Percentiles rank a stretch among this genome's conserved stretches.
Evolutionary conservation across 1,140 invertebrate genomes (phyloP).

Genomic region (Ostrea edulis): DNA sequence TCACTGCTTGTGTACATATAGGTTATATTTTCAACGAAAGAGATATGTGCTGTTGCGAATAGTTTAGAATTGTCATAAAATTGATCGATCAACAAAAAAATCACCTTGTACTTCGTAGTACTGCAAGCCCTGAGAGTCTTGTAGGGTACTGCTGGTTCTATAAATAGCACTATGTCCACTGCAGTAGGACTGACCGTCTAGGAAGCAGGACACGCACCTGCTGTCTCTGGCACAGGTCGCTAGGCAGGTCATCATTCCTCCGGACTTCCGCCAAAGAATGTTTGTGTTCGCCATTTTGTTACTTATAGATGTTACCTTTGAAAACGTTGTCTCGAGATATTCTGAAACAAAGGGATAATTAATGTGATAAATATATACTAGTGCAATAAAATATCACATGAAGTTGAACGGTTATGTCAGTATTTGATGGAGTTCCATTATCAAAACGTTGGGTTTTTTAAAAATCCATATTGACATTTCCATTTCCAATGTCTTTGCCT

Average conservation of each 20-base stretch:
- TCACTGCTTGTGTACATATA: too few species aligned
- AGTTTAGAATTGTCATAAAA: too few species aligned
- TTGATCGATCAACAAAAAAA: too few species aligned
- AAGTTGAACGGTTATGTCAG: background rate
- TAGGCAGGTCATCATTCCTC: background rate
- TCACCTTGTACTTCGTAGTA: conserved; percentile 24
- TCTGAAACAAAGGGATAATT: background rate
- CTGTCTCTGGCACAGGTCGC: background rate
- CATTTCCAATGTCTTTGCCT: too few species aligned
- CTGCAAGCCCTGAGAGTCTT: background rate
- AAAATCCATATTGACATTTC: too few species aligned
- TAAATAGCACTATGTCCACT: background rate
- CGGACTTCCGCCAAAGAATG: background rate
- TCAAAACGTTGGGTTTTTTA: too few species aligned
- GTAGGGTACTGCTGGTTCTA: background rate
- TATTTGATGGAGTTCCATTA: background rate
- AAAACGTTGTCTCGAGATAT: background rate
- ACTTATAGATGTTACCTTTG: background rate
- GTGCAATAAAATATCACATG: too few species aligned
- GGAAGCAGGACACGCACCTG: background rate
- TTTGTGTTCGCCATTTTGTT: background rate
- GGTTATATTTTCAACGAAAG: too few species aligned
- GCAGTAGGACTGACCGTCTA: conserved; percentile 10
- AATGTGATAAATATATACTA: too few species aligned
- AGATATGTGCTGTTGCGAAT: too few species aligned